These are phyloP conservation scores for Perccottus glenii DNA, from an alignment of 2,113 vertebrate species.

Conservation along the genomic window DNA sequence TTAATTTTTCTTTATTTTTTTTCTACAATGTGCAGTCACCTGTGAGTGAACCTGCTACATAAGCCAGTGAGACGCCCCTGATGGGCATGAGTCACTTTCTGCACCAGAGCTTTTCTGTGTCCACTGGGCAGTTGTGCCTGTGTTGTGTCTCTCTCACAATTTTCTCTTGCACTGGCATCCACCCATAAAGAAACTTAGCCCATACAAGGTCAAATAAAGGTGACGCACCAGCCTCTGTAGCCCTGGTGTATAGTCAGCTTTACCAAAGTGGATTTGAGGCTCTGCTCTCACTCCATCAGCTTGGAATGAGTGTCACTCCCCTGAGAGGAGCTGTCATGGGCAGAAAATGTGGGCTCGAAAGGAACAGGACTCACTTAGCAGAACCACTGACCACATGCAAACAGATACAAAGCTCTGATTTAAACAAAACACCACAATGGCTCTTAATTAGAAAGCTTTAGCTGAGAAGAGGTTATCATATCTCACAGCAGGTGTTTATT, in stretches of 20 bases:
- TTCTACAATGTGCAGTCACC: constrained; percentile 21
- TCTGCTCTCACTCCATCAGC: constrained; percentile 76
- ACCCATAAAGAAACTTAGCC: constrained; percentile 50
- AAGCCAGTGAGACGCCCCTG: constrained; percentile 19
- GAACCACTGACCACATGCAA: constrained; percentile 49
- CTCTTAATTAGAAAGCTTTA: constrained; percentile 53
- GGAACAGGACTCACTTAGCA: constrained; percentile 35
- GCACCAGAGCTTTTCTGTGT: constrained; percentile 27
- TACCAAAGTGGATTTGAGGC: constrained; percentile 74
- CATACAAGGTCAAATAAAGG: constrained; percentile 82
- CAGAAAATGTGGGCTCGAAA: constrained; percentile 62
- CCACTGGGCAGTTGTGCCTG: constrained; percentile 14
- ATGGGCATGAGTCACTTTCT: constrained; percentile 20
- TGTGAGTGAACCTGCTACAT: constrained; percentile 30
- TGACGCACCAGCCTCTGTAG: constrained; percentile 70
- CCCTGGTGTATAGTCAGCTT: constrained; percentile 45
- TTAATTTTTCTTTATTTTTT: constrained; percentile 11
- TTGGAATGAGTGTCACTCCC: constrained; percentile 84
- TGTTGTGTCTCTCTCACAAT: constrained; percentile 15
- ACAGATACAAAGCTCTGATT: constrained; percentile 26
- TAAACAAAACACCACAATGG: constrained; percentile 9
- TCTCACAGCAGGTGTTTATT: constrained; percentile 49
- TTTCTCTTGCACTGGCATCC: constrained; percentile 36
- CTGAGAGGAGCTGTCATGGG: constrained; percentile 83
- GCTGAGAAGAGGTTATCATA: constrained; percentile 35